Percentiles rank a stretch among this genome's conserved stretches.
Evolutionary conservation across 1,140 invertebrate genomes (phyloP).

Genomic region (Drosophila gunungcola): DNA sequence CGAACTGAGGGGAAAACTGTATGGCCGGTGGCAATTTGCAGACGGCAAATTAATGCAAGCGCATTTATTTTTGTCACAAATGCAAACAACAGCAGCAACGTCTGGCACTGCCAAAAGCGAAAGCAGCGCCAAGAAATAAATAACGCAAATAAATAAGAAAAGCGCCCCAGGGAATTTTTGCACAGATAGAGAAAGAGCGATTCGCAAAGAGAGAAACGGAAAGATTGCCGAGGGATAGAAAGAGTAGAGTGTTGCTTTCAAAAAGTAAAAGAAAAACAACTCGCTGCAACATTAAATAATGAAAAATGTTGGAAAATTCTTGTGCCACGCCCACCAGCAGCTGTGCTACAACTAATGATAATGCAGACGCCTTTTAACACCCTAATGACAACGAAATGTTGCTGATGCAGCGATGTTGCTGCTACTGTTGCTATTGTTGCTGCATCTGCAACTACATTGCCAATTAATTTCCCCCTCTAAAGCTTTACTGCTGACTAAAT

Average conservation of each 20-base stretch:
- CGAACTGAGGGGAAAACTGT: slow-evolving; percentile 24
- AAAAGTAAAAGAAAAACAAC: slow-evolving; percentile 5
- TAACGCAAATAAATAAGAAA: slow-evolving; percentile 83
- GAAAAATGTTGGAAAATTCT: slow-evolving; percentile 59
- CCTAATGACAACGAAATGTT: slow-evolving; percentile 74
- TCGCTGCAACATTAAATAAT: slow-evolving; percentile 58
- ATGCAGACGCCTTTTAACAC: slow-evolving; percentile 51
- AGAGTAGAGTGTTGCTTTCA: slow-evolving; percentile 25
- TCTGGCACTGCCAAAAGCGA: slow-evolving; percentile 80
- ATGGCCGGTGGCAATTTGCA: slow-evolving; percentile 78
- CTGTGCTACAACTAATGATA: slow-evolving; percentile 59
- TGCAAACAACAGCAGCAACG: slow-evolving; percentile 74
- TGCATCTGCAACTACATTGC: slow-evolving; percentile 43
- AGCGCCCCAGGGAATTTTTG: slow-evolving; percentile 64
- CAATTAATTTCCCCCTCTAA: slow-evolving; percentile 52
- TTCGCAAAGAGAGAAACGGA: slow-evolving; percentile 18
- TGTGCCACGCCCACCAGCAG: slow-evolving; percentile 50
- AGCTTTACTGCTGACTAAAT: slow-evolving; percentile 29
- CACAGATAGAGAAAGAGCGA: slow-evolving; percentile 22
- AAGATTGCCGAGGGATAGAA: slow-evolving; percentile 11
- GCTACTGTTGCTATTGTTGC: slow-evolving; percentile 4
- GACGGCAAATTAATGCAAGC: slow-evolving; percentile 80
- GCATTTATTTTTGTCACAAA: slow-evolving; percentile 82
- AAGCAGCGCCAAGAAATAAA: slow-evolving; percentile 81
- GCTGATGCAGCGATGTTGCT: slow-evolving; percentile 21